Evolutionary conservation across 2,888 invertebrate species (phyloP).

Genomic region (Megastigmus dorsalis): DNA sequence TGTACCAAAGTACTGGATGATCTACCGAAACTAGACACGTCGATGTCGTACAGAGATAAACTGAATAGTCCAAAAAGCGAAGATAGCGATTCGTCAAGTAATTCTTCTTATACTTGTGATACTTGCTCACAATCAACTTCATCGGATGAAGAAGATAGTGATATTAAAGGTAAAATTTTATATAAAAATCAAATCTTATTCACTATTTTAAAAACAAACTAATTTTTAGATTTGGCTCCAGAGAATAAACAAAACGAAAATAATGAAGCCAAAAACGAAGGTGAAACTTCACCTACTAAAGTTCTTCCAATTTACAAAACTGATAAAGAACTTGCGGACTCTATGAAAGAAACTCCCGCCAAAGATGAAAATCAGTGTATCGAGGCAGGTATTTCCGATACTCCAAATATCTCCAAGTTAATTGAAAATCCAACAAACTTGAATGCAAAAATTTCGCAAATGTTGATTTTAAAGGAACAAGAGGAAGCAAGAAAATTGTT

Average conservation of each 20-base stretch:
- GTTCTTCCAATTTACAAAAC: slow-evolving; percentile 34
- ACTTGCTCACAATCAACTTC: neutral
- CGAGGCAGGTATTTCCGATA: slow-evolving; percentile 39
- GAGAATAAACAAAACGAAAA: neutral
- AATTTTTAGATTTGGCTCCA: neutral
- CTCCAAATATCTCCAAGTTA: slow-evolving; percentile 33
- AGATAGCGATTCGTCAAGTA: neutral
- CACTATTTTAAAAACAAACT: slow-evolving; percentile 12
- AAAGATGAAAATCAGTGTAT: slow-evolving; percentile 28
- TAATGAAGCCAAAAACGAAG: neutral
- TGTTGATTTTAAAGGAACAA: slow-evolving; percentile 33
- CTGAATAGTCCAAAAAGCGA: neutral
- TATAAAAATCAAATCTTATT: neutral
- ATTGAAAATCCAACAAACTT: slow-evolving; percentile 41
- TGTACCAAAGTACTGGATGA: neutral
- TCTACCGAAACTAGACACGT: neutral
- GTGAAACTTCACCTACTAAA: slow-evolving; percentile 44
- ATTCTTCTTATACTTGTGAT: neutral
- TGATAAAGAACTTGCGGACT: slow-evolving; percentile 18
- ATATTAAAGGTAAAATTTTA: neutral
- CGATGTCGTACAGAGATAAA: slow-evolving; percentile 4
- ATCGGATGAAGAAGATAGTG: neutral
- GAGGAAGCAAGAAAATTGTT: neutral
- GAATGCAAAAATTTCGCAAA: slow-evolving; percentile 36
- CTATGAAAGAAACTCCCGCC: slow-evolving; percentile 36